Evolutionary conservation across 2,113 vertebrate genomes (phyloP).

Genomic region (Scartelaos histophorus): DNA sequence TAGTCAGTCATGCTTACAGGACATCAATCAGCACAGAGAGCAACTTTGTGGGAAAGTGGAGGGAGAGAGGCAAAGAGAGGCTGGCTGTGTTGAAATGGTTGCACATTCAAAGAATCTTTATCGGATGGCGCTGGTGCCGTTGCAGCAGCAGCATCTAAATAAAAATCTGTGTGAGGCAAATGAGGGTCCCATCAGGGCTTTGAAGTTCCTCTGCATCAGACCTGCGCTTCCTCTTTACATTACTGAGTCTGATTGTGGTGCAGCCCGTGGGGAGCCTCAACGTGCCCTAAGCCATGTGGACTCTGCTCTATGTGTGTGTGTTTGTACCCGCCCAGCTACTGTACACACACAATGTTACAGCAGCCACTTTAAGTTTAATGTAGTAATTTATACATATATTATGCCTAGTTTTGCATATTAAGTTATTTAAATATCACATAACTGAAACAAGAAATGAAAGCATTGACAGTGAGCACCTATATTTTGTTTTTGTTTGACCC

Average conservation of each 20-base stretch:
- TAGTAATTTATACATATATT: no score
- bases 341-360: neutral
- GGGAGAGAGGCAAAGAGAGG: slow-evolving; percentile 15
- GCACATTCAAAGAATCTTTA: slow-evolving; percentile 28
- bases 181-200: slow-evolving; percentile 65
- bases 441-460: neutral
- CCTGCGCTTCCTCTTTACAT: slow-evolving; percentile 68
- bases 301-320: slow-evolving; percentile 5
- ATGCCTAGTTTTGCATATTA: no score
- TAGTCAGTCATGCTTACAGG: slow-evolving; percentile 20
- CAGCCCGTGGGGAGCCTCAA: slow-evolving; percentile 54
- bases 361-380: neutral
- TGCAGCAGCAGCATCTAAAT: slow-evolving; percentile 66
- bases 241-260: slow-evolving; percentile 60
- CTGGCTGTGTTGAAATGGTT: slow-evolving; percentile 11
- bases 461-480: no score
- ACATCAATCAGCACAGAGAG: slow-evolving; percentile 23
- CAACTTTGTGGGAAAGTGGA: neutral
- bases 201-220: slow-evolving; percentile 67
- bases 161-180: slow-evolving; percentile 64
- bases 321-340: slow-evolving; percentile 8
- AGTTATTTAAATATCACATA: no score
- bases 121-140: slow-evolving; percentile 57
- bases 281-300: slow-evolving; percentile 57
- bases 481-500: neutral